phyloP scores from a whole-genome alignment of 2,797 vertebrate genomes.

The Prionace glauca region DNA sequence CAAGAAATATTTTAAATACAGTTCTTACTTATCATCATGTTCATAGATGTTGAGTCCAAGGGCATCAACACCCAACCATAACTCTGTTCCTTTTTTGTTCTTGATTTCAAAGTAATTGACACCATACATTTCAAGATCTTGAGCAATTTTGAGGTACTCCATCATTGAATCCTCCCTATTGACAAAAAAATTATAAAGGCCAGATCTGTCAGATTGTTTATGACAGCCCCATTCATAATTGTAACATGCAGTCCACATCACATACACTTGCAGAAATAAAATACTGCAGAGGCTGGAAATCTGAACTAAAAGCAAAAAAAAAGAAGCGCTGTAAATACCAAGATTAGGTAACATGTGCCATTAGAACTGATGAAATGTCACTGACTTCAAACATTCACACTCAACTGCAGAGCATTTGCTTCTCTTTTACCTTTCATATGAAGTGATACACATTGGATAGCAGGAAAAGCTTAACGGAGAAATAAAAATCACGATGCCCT shows the following conservation, averaged over 20 bases:
- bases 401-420: no score
- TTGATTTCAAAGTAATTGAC: constrained; percentile 99
- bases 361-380: no score
- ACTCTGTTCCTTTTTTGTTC: constrained; percentile 95
- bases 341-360: no score
- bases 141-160: constrained; percentile 96
- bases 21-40: constrained; percentile 86
- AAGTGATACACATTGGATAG: not conserved
- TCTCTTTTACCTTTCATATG: not conserved
- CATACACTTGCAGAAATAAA: not conserved
- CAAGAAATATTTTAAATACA: not conserved
- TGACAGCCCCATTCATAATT: constrained; percentile 35
- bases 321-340: no score
- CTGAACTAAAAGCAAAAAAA: not conserved
- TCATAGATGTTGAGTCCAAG: constrained; percentile 97
- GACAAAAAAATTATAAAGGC: constrained; percentile 45
- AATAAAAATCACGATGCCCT: not conserved
- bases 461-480: not conserved
- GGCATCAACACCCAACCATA: constrained; percentile 93
- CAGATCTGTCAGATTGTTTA: not conserved
- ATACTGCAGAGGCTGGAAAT: not conserved
- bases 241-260: constrained; percentile 17
- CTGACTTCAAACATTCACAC: no score
- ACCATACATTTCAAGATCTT: constrained; percentile 97
- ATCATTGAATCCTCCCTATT: constrained; percentile 95